Base-by-base conservation (phyloP, 2,888 invertebrate genomes). In the Allolobophora icterica region DNA sequence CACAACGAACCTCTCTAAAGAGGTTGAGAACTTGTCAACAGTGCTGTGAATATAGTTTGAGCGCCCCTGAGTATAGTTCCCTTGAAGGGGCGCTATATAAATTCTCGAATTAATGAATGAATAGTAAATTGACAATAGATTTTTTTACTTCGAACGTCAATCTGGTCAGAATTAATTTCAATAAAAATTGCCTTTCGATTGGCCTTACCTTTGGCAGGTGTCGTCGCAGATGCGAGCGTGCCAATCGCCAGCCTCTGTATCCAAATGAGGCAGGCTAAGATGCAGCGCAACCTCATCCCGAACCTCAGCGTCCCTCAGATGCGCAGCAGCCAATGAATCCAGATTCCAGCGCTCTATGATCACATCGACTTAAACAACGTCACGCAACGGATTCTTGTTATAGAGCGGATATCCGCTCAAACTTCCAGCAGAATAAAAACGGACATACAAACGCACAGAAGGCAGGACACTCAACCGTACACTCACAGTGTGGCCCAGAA, bases 241-340 rank as follows among this genome's bases (percentile, higher is more conserved):
- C 71, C 71, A 71, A 71, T 71, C n/a, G n/a, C 71, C 71, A 71
- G 71, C 71, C 71, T 71, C 71, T 71, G 71, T n/a, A 71, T 71
- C 71, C 71, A 71, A n/a, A 71, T 17, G 71, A 71, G 71, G 71
- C 71, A 71, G 71, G 71, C 30, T 8, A 71, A 71, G 71, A 71
- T 71, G 71, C 71, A 71, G 6, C 30, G 30, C 71, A 71, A n/a
- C 71, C 13, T 71, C 71, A 71, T 71, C 71, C 71, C 71, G 71
- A 71, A 71, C 30, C 30, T n/a, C 71, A 71, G 71, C 71, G 71
- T 71, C 71, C n/a, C 71, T 71, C 30, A 13, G 30, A 71, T 30
- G 71, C 11, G n/a, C 71, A 71, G 71, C 71, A 71, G 71, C n/a
- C 71, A n/a, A n/a, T 71, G n/a, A 71, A 5, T 71, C 30, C n/a